Evolutionary conservation across 2,113 vertebrate species (phyloP).

Genomic region (Gobio gobio): DNA sequence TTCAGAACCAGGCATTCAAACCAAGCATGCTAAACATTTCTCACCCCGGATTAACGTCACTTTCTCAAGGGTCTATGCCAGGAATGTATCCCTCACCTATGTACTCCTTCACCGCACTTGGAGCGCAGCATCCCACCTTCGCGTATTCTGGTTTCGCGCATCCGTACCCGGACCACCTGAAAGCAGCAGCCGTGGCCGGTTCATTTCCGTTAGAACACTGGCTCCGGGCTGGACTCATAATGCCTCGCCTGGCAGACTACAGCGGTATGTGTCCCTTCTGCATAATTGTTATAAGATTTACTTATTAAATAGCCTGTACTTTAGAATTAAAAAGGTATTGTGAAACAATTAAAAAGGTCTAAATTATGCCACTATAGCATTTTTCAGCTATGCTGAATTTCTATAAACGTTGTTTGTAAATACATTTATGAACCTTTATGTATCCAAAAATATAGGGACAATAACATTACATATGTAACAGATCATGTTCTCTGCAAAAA

Average conservation of each 20-base stretch:
- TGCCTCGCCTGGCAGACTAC: constrained; percentile 76
- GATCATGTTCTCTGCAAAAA: neutral
- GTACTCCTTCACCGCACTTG: constrained; percentile 74
- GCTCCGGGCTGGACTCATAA: constrained; percentile 78
- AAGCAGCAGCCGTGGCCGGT: constrained; percentile 67
- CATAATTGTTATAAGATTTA: neutral
- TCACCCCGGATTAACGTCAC: constrained; percentile 65
- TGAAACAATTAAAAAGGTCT: neutral
- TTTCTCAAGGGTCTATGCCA: constrained; percentile 68
- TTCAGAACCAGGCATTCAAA: constrained; percentile 62
- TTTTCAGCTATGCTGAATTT: too few relatives aligned
- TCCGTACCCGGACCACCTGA: constrained; percentile 78
- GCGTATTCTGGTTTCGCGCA: constrained; percentile 72
- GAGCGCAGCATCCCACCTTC: constrained; percentile 73
- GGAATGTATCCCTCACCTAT: constrained; percentile 71
- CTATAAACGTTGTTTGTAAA: too few relatives aligned
- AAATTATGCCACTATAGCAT: neutral
- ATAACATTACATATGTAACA: neutral
- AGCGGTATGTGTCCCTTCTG: constrained; percentile 57
- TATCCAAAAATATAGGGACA: neutral
- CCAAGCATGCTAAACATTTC: constrained; percentile 67
- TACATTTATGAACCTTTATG: neutral
- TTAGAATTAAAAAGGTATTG: neutral
- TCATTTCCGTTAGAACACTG: constrained; percentile 78
- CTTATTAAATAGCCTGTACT: neutral